Conservation (phyloP, 2,113 vertebrate genomes). For the Leiothrix lutea region DNA sequence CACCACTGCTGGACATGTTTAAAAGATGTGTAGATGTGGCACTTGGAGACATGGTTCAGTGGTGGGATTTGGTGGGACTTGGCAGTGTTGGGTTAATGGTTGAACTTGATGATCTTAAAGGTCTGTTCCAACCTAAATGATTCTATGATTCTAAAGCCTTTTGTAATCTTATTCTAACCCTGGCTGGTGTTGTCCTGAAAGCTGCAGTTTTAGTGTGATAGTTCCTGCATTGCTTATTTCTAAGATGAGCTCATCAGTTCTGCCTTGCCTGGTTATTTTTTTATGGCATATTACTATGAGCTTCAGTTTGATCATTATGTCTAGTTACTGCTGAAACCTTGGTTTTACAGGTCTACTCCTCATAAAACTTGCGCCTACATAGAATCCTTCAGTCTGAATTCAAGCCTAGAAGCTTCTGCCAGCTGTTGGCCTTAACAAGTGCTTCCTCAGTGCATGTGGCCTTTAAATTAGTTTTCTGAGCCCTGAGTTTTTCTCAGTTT, state of each 20-base stretch:
- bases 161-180: not conserved
- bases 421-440: not conserved
- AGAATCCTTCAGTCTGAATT: not conserved
- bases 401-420: not conserved
- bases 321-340: not conserved
- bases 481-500: too few relatives aligned
- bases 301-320: not conserved
- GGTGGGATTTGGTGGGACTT: not conserved
- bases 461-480: not conserved
- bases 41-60: not conserved
- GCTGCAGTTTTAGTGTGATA: not conserved
- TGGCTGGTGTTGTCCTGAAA: not conserved
- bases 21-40: too few relatives aligned
- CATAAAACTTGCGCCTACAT: not conserved
- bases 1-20: not conserved
- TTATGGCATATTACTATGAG: not conserved
- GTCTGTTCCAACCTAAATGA: not conserved
- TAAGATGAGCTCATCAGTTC: not conserved
- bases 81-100: not conserved
- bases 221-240: not conserved
- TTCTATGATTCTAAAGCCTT: not conserved
- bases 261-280: not conserved
- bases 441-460: not conserved
- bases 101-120: not conserved
- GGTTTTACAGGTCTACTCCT: not conserved